Percentiles rank a stretch among this genome's conserved stretches.
Evolutionary conservation across 2,113 vertebrate genomes (phyloP).

Genomic region (Athene noctua): DNA sequence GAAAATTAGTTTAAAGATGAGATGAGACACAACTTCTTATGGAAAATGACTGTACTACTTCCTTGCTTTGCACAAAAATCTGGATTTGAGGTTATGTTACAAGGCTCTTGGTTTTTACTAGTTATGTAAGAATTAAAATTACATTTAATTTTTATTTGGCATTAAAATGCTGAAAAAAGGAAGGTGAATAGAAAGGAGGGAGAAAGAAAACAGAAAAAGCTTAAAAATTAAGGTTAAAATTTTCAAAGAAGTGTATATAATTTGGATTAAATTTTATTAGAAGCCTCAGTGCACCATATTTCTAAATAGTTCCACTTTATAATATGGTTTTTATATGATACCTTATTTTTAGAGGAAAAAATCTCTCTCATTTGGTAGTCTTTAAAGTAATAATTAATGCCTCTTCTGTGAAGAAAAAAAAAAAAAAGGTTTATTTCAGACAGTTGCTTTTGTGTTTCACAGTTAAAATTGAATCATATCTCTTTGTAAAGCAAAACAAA

Average conservation of each 20-base stretch:
- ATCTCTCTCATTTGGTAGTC: not conserved
- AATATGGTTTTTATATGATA: not conserved
- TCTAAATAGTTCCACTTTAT: not conserved
- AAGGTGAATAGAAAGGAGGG: not conserved
- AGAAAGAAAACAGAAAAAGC: not conserved
- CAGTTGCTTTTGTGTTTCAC: not conserved
- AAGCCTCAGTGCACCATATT: not conserved
- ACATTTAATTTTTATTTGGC: not conserved
- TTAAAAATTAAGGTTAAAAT: not conserved
- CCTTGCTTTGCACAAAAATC: not conserved
- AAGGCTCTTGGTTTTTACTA: not conserved
- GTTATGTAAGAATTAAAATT: not conserved
- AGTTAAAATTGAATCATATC: not conserved
- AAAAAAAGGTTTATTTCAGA: not conserved
- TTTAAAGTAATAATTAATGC: not conserved
- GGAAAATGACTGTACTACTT: not conserved
- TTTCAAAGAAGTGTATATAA: not conserved
- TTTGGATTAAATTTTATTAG: not conserved
- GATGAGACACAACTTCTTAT: not conserved
- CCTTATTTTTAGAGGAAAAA: not conserved
- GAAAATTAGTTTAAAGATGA: not conserved
- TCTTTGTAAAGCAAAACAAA: conserved; percentile 18
- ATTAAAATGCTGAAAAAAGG: not conserved
- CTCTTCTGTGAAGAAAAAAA: not conserved
- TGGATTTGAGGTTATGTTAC: not conserved